These are phyloP conservation scores for Brachyalestes nurse DNA, from an alignment of 2,797 vertebrate genomes.

Conservation along the genomic window DNA sequence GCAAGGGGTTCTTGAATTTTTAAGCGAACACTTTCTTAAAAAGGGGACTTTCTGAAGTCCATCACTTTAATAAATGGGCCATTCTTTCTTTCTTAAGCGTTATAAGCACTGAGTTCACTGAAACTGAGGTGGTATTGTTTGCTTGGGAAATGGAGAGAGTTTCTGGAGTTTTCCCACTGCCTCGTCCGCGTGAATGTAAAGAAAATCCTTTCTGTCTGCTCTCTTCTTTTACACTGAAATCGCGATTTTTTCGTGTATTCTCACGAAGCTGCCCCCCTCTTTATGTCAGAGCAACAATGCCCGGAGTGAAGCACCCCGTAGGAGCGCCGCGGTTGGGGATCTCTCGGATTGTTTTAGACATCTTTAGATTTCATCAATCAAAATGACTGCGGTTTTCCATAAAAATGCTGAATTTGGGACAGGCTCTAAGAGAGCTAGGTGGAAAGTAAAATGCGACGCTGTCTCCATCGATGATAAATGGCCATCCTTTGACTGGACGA, in stretches of 20 bases:
- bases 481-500: constrained; percentile 95
- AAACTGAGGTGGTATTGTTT: constrained; percentile 85
- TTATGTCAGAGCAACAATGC: constrained; percentile 92
- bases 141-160: constrained; percentile 84
- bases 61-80: constrained; percentile 54
- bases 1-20: constrained; percentile 42
- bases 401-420: constrained; percentile 99
- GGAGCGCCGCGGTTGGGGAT: constrained; percentile 98
- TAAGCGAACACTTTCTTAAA: constrained; percentile 41
- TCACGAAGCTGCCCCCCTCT: constrained; percentile 86
- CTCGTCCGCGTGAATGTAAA: constrained; percentile 86
- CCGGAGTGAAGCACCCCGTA: constrained; percentile 97
- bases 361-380: constrained; percentile 99
- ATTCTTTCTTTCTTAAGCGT: constrained; percentile 49
- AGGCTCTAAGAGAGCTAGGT: constrained; percentile 95
- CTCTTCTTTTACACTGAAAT: constrained; percentile 85
- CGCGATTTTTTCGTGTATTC: constrained; percentile 93
- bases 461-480: constrained; percentile 99
- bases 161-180: constrained; percentile 88
- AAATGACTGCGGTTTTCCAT: constrained; percentile 99
- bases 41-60: constrained; percentile 41
- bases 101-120: constrained; percentile 61
- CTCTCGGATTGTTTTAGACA: constrained; percentile 97
- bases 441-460: constrained; percentile 97
- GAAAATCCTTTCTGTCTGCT: constrained; percentile 87